These are phyloP conservation scores for Lophotriccus pileatus DNA, from an alignment of 2,797 vertebrate species.

Conservation along the genomic window DNA sequence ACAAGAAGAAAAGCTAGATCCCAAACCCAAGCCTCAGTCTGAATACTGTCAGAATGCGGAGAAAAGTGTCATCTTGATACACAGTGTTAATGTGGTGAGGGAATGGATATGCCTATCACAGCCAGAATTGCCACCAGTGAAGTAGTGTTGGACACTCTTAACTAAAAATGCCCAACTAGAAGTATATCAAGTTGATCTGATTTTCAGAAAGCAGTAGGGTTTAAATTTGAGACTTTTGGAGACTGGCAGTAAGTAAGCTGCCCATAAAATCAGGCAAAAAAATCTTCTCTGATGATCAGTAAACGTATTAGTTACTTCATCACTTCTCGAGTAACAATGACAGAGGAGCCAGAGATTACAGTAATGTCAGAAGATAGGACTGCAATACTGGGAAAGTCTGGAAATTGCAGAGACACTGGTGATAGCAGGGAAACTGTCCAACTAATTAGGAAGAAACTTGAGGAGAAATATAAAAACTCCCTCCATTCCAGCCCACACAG, in stretches of 20 bases:
- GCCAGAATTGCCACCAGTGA: background rate
- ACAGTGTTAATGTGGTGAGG: background rate
- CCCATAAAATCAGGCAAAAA: constrained; percentile 7
- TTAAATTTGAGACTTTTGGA: background rate
- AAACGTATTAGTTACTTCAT: background rate
- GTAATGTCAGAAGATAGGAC: background rate
- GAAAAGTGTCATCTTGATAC: background rate
- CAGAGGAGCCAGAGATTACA: constrained; percentile 1
- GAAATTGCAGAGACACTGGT: background rate
- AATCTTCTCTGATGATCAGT: accelerated
- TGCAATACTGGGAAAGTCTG: background rate
- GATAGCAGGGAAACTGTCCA: background rate
- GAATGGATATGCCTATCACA: background rate
- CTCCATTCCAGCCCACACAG: background rate
- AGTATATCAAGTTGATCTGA: background rate
- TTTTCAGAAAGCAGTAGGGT: background rate
- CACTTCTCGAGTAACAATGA: background rate
- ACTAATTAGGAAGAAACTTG: constrained; percentile 17
- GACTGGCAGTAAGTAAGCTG: background rate
- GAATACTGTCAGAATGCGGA: background rate
- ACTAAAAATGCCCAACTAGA: background rate
- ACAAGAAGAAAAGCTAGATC: background rate
- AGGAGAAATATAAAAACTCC: background rate
- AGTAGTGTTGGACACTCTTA: background rate
- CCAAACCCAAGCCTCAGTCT: background rate